Percentiles rank a stretch among this genome's conserved stretches.
phyloP scores from a whole-genome alignment of 1,140 invertebrate species.

The Drosophila nannoptera region DNA sequence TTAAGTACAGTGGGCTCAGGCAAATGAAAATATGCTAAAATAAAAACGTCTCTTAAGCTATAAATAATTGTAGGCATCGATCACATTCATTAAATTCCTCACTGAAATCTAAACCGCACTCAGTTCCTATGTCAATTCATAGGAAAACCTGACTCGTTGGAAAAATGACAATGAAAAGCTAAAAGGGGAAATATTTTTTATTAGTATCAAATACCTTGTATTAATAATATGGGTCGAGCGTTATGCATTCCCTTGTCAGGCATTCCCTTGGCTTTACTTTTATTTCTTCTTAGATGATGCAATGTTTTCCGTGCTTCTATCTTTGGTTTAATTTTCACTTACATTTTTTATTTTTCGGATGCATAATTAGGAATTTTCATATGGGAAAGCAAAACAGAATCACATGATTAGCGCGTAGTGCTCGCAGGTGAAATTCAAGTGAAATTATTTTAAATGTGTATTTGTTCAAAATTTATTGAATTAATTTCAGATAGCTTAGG shows the following conservation, averaged over 20 bases:
- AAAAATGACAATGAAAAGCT: too few species aligned
- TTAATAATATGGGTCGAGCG: neutral
- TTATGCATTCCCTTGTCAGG: neutral
- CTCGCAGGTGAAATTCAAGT: slow-evolving; percentile 23
- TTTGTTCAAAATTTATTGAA: slow-evolving; percentile 18
- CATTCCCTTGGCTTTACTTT: neutral
- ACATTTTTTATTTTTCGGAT: slow-evolving; percentile 17
- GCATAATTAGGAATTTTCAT: slow-evolving; percentile 23
- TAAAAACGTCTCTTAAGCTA: neutral
- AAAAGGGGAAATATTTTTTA: neutral
- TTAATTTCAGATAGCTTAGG: neutral
- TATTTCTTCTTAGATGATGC: slow-evolving; percentile 19
- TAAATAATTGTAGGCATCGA: too few species aligned
- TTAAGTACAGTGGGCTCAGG: neutral
- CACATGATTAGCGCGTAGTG: slow-evolving; percentile 55
- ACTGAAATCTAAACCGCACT: too few species aligned
- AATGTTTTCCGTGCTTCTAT: slow-evolving; percentile 17
- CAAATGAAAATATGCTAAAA: neutral
- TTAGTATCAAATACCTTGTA: slow-evolving; percentile 19
- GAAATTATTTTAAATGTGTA: slow-evolving; percentile 19
- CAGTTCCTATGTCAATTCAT: too few species aligned
- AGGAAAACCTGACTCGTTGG: too few species aligned
- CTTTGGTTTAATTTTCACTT: slow-evolving; percentile 36
- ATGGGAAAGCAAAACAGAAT: slow-evolving; percentile 40
- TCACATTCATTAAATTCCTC: neutral